These are phyloP conservation scores for Phytoseiulus persimilis DNA, from an alignment of 2,888 invertebrate genomes.

Conservation along the genomic window DNA sequence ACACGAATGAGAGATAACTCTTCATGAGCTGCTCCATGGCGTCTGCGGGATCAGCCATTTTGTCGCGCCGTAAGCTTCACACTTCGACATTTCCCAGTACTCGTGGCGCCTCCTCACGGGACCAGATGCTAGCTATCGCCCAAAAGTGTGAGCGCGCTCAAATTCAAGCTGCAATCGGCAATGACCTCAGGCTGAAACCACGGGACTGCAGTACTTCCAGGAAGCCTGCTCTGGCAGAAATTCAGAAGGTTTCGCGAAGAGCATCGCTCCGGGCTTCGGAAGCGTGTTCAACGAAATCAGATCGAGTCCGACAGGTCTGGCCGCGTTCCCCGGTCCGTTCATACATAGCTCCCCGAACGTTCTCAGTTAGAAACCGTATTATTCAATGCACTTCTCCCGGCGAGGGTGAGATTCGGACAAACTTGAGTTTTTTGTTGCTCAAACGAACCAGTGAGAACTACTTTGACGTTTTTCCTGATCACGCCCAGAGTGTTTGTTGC, in stretches of 20 bases:
- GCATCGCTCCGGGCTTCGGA: no score
- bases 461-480: background rate
- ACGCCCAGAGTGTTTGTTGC: background rate
- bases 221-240: no score
- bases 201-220: no score
- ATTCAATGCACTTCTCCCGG: no score
- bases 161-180: background rate
- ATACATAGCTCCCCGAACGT: no score
- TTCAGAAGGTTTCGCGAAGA: no score
- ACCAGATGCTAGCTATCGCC: background rate
- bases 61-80: background rate
- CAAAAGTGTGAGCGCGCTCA: background rate
- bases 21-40: background rate
- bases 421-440: background rate
- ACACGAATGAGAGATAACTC: background rate
- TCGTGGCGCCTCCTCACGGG: constrained; percentile 5
- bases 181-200: no score
- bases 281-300: no score
- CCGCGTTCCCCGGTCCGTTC: no score
- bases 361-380: no score
- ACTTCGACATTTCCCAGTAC: background rate
- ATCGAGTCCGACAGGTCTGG: no score
- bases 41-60: background rate
- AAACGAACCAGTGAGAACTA: background rate
- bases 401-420: no score